These are phyloP conservation scores for Thymelicus acteon DNA, from an alignment of 2,888 invertebrate genomes.

Conservation along the genomic window DNA sequence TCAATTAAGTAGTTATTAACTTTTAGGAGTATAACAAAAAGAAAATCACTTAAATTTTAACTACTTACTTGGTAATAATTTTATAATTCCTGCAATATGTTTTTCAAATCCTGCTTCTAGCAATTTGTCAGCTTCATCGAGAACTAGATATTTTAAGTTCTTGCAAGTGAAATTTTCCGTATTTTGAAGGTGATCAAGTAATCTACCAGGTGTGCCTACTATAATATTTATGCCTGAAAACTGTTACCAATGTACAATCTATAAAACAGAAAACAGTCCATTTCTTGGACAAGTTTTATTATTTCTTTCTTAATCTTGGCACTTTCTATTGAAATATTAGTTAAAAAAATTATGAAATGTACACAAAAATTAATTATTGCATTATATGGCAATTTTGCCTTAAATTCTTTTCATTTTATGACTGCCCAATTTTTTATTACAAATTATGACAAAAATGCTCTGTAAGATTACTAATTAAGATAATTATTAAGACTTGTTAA, in stretches of 20 bases:
- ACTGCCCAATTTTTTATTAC: too few relatives aligned
- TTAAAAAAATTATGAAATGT: too few relatives aligned
- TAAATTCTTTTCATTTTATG: too few relatives aligned
- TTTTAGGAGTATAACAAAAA: slow-evolving; percentile 27
- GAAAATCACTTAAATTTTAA: background rate
- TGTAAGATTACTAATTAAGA: too few relatives aligned
- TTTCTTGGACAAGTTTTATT: too few relatives aligned
- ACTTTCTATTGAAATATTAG: too few relatives aligned
- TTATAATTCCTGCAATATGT: slow-evolving; percentile 96
- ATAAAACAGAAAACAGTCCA: background rate
- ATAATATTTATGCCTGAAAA: slow-evolving; percentile 92
- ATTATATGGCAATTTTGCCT: too few relatives aligned
- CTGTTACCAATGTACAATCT: slow-evolving; percentile 4
- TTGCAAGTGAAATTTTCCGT: slow-evolving; percentile 94
- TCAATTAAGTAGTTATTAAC: too few relatives aligned
- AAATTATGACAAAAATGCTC: too few relatives aligned
- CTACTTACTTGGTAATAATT: slow-evolving; percentile 88
- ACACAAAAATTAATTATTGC: too few relatives aligned
- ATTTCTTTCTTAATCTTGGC: too few relatives aligned
- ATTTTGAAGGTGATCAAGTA: slow-evolving; percentile 96
- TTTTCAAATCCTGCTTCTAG: slow-evolving; percentile 98
- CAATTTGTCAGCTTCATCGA: slow-evolving; percentile 98
- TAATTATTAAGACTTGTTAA: too few relatives aligned
- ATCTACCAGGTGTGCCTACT: slow-evolving; percentile 97
- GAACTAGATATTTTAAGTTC: slow-evolving; percentile 95